Percentiles rank a stretch among this genome's conserved stretches.
These are phyloP conservation scores for Rhinella marina DNA, from an alignment of 2,797 vertebrate genomes.

Conservation along the genomic window DNA sequence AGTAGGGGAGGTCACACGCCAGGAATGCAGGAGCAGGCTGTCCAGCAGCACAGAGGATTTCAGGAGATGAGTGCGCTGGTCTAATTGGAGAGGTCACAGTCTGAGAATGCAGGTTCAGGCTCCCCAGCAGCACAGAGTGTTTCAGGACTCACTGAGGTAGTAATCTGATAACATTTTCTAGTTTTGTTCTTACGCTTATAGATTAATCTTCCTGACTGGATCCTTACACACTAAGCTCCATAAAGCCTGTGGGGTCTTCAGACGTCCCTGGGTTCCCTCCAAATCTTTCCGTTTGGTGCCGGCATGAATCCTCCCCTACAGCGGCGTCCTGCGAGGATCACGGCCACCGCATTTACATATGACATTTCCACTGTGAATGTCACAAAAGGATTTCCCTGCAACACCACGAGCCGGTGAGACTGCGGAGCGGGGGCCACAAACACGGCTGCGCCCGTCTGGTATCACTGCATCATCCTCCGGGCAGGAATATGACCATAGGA, in stretches of 20 bases:
- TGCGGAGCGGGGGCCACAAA: background rate
- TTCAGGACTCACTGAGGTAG: too few species aligned
- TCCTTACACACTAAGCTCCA: too few species aligned
- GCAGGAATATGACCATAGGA: background rate
- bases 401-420: background rate
- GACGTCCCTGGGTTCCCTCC: background rate
- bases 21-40: too few species aligned
- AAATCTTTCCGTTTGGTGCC: background rate
- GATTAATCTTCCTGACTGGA: too few species aligned
- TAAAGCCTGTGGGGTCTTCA: background rate
- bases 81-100: too few species aligned
- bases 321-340: background rate
- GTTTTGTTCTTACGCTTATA: too few species aligned
- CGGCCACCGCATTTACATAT: slow-evolving; percentile 30
- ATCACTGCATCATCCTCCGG: background rate
- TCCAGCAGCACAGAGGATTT: too few species aligned
- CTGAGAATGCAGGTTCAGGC: too few species aligned
- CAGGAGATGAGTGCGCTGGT: too few species aligned
- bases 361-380: slow-evolving; percentile 38
- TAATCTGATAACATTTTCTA: too few species aligned
- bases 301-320: background rate
- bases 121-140: too few species aligned
- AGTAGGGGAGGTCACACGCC: too few species aligned
- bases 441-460: background rate
- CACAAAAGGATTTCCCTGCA: background rate